Conservation (phyloP, 2,797 vertebrate species). For the Buceros bicornis region DNA sequence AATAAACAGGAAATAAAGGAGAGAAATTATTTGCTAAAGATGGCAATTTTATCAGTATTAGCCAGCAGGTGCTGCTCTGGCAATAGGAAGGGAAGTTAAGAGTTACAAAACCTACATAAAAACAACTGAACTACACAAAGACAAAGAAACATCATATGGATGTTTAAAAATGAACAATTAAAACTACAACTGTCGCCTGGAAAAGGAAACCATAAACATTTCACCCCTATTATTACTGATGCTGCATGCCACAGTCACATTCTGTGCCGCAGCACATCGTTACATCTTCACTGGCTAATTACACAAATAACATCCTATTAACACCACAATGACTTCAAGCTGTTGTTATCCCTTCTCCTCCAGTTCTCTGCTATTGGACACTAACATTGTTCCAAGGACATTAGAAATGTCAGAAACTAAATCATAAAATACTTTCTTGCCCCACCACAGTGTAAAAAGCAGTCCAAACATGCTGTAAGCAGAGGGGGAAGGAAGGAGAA, state of each 20-base stretch:
- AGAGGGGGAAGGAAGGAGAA: background rate
- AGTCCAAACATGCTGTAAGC: background rate
- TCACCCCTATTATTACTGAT: background rate
- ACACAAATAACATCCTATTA: conserved; percentile 12
- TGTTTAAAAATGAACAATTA: background rate
- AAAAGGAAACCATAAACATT: conserved; percentile 18
- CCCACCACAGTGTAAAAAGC: background rate
- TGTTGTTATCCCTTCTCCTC: background rate
- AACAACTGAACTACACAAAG: background rate
- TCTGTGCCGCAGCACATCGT: background rate
- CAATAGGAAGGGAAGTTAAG: conserved; percentile 12
- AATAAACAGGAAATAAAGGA: background rate
- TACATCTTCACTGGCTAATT: background rate
- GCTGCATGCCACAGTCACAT: background rate
- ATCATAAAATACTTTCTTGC: background rate
- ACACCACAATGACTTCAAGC: conserved; percentile 12
- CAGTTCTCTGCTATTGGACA: background rate
- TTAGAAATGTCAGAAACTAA: background rate
- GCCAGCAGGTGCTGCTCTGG: conserved; percentile 71
- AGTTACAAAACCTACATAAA: background rate
- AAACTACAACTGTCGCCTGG: background rate
- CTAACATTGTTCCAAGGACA: background rate
- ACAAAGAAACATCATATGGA: conserved; percentile 15
- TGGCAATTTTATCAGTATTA: conserved; percentile 37
- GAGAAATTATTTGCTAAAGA: background rate